Conservation (phyloP, 2,797 vertebrate genomes). For the Bucorvus abyssinicus region DNA sequence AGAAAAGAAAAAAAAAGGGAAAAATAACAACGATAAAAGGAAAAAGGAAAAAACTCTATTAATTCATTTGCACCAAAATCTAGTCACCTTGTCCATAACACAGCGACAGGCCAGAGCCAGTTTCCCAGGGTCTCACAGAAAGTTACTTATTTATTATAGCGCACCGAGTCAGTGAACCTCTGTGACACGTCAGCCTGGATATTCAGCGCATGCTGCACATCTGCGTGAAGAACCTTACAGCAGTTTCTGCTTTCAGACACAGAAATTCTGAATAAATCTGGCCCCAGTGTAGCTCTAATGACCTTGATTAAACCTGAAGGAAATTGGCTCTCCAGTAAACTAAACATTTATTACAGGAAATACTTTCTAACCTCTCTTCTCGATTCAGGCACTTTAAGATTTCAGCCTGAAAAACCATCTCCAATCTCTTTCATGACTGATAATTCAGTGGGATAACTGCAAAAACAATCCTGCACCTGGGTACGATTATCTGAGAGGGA, state of each 20-base stretch:
- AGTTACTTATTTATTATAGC: not conserved
- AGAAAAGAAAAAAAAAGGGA: too few species aligned
- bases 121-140: not conserved
- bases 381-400: not conserved
- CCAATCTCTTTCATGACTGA: not conserved
- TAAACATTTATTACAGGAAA: not conserved
- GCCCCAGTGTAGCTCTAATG: not conserved
- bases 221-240: not conserved
- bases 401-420: not conserved
- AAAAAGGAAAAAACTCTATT: rapidly evolving
- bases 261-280: not conserved
- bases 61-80: not conserved
- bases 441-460: not conserved
- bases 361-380: not conserved
- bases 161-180: not conserved
- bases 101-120: not conserved
- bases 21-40: too few species aligned
- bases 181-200: not conserved
- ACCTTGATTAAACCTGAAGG: slow-evolving; percentile 25
- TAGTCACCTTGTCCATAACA: not conserved
- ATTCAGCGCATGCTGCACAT: not conserved
- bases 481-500: not conserved
- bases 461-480: not conserved
- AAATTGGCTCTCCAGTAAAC: not conserved
- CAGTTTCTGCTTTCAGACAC: not conserved